Evolutionary conservation across 2,797 vertebrate species (phyloP).

Genomic region (Melanotaenia parkinsoni): DNA sequence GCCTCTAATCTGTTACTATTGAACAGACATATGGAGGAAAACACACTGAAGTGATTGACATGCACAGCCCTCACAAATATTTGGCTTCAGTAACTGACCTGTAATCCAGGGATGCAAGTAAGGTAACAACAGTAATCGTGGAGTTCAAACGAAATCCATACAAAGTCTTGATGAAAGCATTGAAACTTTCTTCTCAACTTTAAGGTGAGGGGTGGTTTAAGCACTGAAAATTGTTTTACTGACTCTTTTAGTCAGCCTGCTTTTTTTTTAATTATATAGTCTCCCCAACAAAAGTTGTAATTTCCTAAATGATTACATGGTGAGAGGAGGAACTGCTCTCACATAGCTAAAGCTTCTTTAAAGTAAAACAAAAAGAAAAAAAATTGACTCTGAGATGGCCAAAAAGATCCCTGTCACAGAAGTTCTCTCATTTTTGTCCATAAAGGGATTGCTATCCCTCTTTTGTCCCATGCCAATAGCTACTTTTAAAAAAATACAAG

Average conservation of each 20-base stretch:
- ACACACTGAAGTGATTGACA: slow-evolving; percentile 75
- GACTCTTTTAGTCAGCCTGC: slow-evolving; percentile 49
- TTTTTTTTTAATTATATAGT: slow-evolving; percentile 44
- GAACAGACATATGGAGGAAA: slow-evolving; percentile 71
- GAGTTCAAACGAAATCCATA: slow-evolving; percentile 80
- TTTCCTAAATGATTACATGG: slow-evolving; percentile 55
- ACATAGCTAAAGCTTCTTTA: slow-evolving; percentile 22
- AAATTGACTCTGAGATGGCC: slow-evolving; percentile 74
- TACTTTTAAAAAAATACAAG: slow-evolving; percentile 40
- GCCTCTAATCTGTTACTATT: slow-evolving; percentile 67
- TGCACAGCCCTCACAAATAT: slow-evolving; percentile 80
- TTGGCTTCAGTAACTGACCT: slow-evolving; percentile 85
- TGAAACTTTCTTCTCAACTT: slow-evolving; percentile 80
- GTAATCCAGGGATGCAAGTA: slow-evolving; percentile 83
- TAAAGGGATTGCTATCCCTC: slow-evolving; percentile 83
- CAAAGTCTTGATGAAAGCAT: slow-evolving; percentile 79
- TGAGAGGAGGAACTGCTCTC: slow-evolving; percentile 55
- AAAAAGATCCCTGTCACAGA: slow-evolving; percentile 76
- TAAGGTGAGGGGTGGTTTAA: slow-evolving; percentile 71
- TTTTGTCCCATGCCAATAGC: slow-evolving; percentile 78
- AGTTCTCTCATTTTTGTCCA: slow-evolving; percentile 78
- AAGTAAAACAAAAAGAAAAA: slow-evolving; percentile 64
- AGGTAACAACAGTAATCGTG: slow-evolving; percentile 78
- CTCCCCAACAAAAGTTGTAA: slow-evolving; percentile 53
- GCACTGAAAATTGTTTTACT: slow-evolving; percentile 49